Evolutionary conservation across 2,797 vertebrate genomes (phyloP).

Genomic region (Varecia variegata): DNA sequence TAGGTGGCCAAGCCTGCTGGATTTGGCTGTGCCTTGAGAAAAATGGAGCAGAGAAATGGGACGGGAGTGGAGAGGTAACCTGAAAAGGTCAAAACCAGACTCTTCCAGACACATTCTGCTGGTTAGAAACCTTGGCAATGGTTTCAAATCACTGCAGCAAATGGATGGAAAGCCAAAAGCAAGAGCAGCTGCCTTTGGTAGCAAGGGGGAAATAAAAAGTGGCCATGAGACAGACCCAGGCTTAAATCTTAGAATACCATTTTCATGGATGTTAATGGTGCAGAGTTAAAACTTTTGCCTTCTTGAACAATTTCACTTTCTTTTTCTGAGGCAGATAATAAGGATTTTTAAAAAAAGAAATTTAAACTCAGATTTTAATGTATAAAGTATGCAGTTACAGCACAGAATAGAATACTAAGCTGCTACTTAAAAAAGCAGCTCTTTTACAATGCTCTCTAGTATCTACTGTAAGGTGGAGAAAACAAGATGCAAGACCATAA

Average conservation of each 20-base stretch:
- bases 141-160: neutral
- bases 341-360: neutral
- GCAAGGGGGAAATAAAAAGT: neutral
- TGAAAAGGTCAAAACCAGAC: neutral
- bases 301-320: neutral
- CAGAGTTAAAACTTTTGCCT: neutral
- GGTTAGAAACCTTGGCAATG: neutral
- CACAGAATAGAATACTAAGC: neutral
- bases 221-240: neutral
- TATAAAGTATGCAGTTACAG: neutral
- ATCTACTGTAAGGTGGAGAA: neutral
- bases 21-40: neutral
- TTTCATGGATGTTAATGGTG: neutral
- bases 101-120: neutral
- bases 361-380: neutral
- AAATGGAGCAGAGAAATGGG: neutral
- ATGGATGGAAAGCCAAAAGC: neutral
- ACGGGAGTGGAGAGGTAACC: neutral
- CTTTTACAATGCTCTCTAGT: conserved; percentile 4
- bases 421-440: neutral
- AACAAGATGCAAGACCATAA: neutral
- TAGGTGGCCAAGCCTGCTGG: neutral
- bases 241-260: neutral
- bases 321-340: neutral
- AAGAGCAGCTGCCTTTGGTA: neutral